Conservation (phyloP, 2,113 vertebrate species). For the Anarhynchus alexandrinus region DNA sequence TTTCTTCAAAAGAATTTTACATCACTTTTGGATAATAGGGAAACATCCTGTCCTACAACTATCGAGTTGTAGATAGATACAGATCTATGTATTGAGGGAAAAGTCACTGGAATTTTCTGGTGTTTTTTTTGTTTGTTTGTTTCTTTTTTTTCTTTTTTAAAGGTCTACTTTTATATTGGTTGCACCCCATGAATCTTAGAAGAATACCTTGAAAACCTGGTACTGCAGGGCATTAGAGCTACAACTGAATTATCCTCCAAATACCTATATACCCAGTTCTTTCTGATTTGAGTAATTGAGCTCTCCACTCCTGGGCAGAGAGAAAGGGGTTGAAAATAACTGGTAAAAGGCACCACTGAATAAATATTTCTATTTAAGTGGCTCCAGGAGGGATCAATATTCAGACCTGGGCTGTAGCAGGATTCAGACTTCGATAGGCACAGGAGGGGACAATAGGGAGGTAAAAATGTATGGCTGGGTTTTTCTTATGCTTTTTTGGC, state of each 20-base stretch:
- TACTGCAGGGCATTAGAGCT: background rate
- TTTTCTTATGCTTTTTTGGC: fast-evolving
- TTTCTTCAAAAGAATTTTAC: conserved; percentile 62
- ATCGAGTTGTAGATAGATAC: background rate
- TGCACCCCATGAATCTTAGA: background rate
- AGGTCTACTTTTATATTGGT: background rate
- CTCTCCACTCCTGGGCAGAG: background rate
- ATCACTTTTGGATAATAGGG: conserved; percentile 37
- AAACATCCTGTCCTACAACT: conserved; percentile 29
- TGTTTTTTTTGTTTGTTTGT: background rate
- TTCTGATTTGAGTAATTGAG: background rate
- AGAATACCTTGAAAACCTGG: background rate
- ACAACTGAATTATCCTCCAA: background rate
- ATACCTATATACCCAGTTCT: background rate
- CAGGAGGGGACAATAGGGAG: background rate
- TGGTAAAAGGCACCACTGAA: background rate
- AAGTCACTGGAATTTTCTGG: background rate
- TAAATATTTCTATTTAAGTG: background rate
- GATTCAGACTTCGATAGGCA: background rate
- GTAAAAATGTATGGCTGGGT: fast-evolving
- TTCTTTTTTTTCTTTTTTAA: background rate
- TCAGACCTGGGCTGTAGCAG: background rate
- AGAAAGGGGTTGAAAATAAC: background rate
- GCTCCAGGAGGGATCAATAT: background rate
- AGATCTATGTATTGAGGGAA: background rate